Evolutionary conservation across 2,797 vertebrate genomes (phyloP), one percentile per base, ranked within the genome.

Genomic region (Chloroceryle inda): DNA sequence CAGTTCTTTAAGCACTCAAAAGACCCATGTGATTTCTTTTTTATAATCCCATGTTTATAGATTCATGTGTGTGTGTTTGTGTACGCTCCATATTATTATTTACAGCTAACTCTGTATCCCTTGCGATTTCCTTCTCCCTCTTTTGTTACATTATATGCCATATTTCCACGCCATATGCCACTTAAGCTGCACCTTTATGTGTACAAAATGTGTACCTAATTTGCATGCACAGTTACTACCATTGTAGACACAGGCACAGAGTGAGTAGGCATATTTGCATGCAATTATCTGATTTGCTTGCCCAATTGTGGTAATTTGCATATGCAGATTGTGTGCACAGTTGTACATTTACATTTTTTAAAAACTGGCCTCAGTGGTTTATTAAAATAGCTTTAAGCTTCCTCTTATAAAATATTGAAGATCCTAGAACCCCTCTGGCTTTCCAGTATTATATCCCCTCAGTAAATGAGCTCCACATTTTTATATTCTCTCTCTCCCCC

Each of bases 251-350:
- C 61, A 96, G 92, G 94, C 96, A 82, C 1, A 19, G 68, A 97
- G 95, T 86, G 93, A 97, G 96, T 85, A 94, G 92, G 94, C 83
- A 95, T 93, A 96, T 97, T 97, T 96, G 96, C 95, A 97, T 96
- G 95, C 93, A 96, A 94, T 96, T 97, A 95, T 95, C 96, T 95
- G 95, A 97, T 97, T 95, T 97, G 96, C 96, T 95, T 96, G 96
- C 96, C 95, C 96, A 95, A 68, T 93, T 94, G 94, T 62, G 61
- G 1, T 82, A 78, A 95, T 97, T 92, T 96, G 95, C 93, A 96
- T 97, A 96, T 95, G 94, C 78, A 96, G 90, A 96, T 96, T 87
- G 81, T 88, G 83, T 92, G 90, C 93, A 96, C 95, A 95, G 95
- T 97, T 95, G 96, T 80, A 92, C 92, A 95, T 97, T 95, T 95